phyloP scores from a whole-genome alignment of 2,888 invertebrate species.

The Trissolcus japonicus region DNA sequence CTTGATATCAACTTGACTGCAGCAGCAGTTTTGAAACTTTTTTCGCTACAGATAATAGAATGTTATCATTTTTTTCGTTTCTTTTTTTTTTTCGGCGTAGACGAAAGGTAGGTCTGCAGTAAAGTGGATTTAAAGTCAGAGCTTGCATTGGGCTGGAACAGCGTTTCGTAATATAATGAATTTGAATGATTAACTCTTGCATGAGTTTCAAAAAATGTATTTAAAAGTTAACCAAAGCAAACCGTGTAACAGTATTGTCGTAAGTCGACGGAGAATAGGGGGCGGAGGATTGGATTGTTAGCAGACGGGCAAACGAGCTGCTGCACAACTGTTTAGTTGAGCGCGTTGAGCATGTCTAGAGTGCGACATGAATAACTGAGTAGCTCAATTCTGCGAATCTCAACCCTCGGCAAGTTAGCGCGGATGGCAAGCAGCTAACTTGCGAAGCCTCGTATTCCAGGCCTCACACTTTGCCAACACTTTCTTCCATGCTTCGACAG shows the following conservation, averaged over 20 bases:
- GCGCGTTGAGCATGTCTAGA: slow-evolving; percentile 70
- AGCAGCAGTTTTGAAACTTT: too few species aligned
- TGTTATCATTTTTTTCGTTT: too few species aligned
- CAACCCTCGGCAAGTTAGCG: slow-evolving; percentile 50
- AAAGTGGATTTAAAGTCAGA: too few species aligned
- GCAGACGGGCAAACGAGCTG: slow-evolving; percentile 63
- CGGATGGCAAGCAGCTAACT: slow-evolving; percentile 1
- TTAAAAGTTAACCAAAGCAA: slow-evolving; percentile 41
- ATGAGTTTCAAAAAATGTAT: slow-evolving; percentile 23
- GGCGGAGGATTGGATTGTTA: slow-evolving; percentile 54
- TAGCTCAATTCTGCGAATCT: slow-evolving; percentile 67
- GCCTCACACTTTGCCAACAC: slow-evolving; percentile 57
- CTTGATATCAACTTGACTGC: too few species aligned
- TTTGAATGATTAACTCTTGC: slow-evolving; percentile 7
- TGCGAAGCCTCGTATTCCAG: slow-evolving; percentile 37
- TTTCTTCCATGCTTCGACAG: slow-evolving; percentile 62
- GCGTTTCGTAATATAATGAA: slow-evolving; percentile 2
- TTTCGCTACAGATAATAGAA: too few species aligned
- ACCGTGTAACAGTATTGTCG: slow-evolving; percentile 39
- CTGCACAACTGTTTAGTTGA: slow-evolving; percentile 69
- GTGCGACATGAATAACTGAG: slow-evolving; percentile 75
- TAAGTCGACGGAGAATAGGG: slow-evolving; percentile 25
- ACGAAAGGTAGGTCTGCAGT: too few species aligned
- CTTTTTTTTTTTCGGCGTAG: too few species aligned
- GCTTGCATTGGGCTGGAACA: not conserved